Conservation (phyloP, 2,888 invertebrate species). For the Tenthredo amoena region DNA sequence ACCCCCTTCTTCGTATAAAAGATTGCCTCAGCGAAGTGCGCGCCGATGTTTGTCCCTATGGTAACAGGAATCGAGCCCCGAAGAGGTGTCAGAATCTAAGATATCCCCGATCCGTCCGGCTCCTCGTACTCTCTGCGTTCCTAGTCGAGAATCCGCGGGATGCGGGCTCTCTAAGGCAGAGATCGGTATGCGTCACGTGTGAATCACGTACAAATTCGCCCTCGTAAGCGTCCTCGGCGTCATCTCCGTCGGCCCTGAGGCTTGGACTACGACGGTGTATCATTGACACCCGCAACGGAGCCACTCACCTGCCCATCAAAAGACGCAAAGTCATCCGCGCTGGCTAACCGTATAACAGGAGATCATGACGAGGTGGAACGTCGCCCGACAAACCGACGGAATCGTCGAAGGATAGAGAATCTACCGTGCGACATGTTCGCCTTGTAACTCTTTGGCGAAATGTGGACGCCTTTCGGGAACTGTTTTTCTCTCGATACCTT, state of each 20-base stretch:
- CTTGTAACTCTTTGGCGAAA: conserved; percentile 73
- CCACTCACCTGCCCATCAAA: conserved; percentile 79
- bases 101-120: conserved; percentile 35
- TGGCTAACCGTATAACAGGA: conserved; percentile 74
- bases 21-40: not conserved
- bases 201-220: conserved; percentile 46
- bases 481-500: conserved; percentile 66
- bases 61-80: not conserved
- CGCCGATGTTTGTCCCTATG: conserved; percentile 54
- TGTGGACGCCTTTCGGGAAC: conserved; percentile 77
- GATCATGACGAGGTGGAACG: conserved; percentile 62
- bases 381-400: conserved; percentile 4
- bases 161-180: conserved; percentile 75
- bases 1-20: not conserved
- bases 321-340: conserved; percentile 78
- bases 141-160: conserved; percentile 73
- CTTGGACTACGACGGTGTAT: conserved; percentile 59
- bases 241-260: conserved; percentile 47
- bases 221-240: conserved; percentile 53
- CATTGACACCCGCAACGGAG: conserved; percentile 77
- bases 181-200: conserved; percentile 65
- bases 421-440: conserved; percentile 59
- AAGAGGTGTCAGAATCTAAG: conserved; percentile 7
- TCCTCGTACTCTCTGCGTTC: conserved; percentile 64
- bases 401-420: conserved; percentile 48